Evolutionary conservation across 2,888 invertebrate genomes (phyloP).

Genomic region (Ditula angustiorana): DNA sequence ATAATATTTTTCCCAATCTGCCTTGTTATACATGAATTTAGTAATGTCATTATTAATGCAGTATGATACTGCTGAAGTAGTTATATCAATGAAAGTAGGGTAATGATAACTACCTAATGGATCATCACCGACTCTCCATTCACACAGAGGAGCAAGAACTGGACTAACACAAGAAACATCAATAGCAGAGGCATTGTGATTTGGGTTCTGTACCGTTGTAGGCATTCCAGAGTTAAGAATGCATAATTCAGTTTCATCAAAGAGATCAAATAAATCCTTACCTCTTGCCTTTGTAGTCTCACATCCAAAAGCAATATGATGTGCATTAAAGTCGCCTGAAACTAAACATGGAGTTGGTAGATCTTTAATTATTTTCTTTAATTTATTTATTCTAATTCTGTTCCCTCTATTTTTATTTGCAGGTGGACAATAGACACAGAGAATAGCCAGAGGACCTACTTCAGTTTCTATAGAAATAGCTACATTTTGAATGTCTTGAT

Average conservation of each 20-base stretch:
- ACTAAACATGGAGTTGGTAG: slow-evolving; percentile 20
- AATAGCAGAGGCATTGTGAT: slow-evolving; percentile 12
- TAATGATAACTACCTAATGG: no score
- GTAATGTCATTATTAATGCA: no score
- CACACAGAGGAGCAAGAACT: no score
- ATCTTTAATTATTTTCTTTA: no score
- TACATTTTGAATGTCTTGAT: slow-evolving; percentile 29
- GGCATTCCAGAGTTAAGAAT: slow-evolving; percentile 27
- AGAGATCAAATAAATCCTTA: slow-evolving; percentile 5
- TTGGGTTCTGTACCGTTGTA: slow-evolving; percentile 31
- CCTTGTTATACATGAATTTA: no score
- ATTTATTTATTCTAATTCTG: no score
- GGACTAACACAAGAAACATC: no score
- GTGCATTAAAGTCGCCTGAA: slow-evolving; percentile 27
- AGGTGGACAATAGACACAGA: slow-evolving; percentile 41
- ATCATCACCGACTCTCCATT: no score
- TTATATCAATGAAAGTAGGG: no score
- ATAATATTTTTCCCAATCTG: slow-evolving; percentile 42
- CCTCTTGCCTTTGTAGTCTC: slow-evolving; percentile 13
- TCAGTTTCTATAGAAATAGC: slow-evolving; percentile 14
- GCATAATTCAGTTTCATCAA: slow-evolving; percentile 27
- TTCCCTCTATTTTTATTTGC: no score
- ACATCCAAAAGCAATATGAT: slow-evolving; percentile 15
- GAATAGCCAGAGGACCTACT: slow-evolving; percentile 7
- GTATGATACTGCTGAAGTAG: no score